Evolutionary conservation across 2,888 invertebrate species (phyloP).

Genomic region (Willowsia nigromaculata): DNA sequence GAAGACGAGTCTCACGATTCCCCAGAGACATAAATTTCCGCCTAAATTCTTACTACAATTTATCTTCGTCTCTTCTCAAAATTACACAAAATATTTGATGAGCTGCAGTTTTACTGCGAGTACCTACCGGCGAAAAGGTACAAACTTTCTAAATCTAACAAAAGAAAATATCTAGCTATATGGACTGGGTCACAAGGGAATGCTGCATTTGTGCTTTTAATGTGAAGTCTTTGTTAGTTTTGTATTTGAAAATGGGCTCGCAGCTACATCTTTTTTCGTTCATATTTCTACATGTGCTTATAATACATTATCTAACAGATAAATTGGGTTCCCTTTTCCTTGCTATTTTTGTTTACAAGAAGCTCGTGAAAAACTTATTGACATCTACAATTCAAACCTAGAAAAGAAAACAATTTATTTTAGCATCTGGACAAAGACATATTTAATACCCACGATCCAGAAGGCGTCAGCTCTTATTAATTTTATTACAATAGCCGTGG

Average conservation of each 20-base stretch:
- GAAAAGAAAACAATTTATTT: too few species aligned
- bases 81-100: neutral
- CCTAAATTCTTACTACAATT: neutral
- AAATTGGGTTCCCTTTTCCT: too few species aligned
- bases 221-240: neutral
- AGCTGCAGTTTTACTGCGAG: neutral
- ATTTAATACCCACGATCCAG: too few species aligned
- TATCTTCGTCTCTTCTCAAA: neutral
- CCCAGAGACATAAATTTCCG: conserved; percentile 17
- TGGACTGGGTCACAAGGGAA: neutral
- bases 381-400: too few species aligned
- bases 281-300: too few species aligned
- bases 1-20: neutral
- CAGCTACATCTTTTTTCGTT: too few species aligned
- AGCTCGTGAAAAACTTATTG: too few species aligned
- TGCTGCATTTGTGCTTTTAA: neutral
- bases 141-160: neutral
- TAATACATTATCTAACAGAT: too few species aligned
- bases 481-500: neutral
- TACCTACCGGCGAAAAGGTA: neutral
- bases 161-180: neutral
- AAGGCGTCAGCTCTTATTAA: too few species aligned
- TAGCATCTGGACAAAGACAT: too few species aligned
- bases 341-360: too few species aligned
- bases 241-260: neutral